A percentile compares a stretch with the other conserved stretches of the same genome.
phyloP scores from a whole-genome alignment of 1,140 invertebrate genomes.

The Drosophila bocqueti region DNA sequence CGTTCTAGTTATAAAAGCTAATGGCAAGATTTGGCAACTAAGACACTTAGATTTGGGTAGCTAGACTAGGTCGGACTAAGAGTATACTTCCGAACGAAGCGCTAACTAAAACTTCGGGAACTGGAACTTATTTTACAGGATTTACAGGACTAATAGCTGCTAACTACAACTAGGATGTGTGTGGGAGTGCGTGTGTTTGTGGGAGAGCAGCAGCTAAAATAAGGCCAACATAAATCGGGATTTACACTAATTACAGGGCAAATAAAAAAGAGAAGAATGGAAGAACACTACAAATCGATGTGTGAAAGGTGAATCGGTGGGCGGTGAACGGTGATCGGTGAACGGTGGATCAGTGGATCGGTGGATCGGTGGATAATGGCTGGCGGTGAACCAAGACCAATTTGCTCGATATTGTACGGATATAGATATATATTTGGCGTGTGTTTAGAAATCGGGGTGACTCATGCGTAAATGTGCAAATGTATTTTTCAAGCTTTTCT shows the following conservation, averaged over 20 bases:
- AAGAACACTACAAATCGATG: conserved; percentile 61
- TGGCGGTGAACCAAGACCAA: conserved; percentile 53
- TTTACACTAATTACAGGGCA: conserved; percentile 72
- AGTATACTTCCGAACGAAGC: conserved; percentile 58
- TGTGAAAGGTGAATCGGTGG: conserved; percentile 28
- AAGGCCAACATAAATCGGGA: conserved; percentile 53
- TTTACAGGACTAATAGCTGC: conserved; percentile 66
- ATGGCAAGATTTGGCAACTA: conserved; percentile 73
- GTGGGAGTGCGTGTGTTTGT: conserved; percentile 30
- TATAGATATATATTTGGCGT: conserved; percentile 48
- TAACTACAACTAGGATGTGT: conserved; percentile 63
- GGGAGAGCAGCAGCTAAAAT: conserved; percentile 71
- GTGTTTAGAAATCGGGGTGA: conserved; percentile 79
- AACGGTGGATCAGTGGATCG: conserved; percentile 3
- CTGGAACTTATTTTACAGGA: conserved; percentile 67
- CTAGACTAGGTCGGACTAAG: conserved; percentile 59
- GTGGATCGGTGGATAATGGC: conserved; percentile 30
- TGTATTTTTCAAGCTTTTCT: conserved; percentile 84
- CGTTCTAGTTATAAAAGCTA: conserved; percentile 50
- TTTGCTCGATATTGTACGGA: conserved; percentile 46
- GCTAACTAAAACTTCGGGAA: conserved; percentile 73
- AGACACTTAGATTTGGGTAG: conserved; percentile 67
- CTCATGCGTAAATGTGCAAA: conserved; percentile 85
- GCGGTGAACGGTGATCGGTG: conserved; percentile 9
- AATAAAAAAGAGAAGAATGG: conserved; percentile 27